These are phyloP conservation scores for Symphodus melops DNA, from an alignment of 2,113 vertebrate genomes.

Conservation along the genomic window DNA sequence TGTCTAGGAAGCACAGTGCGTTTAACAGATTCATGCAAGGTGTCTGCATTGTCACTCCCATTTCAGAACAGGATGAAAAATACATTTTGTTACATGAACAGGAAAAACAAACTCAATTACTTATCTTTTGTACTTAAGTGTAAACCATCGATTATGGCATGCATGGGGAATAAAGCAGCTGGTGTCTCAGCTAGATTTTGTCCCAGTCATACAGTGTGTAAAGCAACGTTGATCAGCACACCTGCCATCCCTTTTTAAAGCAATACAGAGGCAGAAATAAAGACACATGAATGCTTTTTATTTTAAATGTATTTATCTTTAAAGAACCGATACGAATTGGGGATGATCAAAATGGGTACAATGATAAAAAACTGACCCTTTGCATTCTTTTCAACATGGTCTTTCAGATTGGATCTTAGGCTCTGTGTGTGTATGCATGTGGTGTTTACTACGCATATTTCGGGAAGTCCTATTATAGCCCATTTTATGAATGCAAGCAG, in stretches of 20 bases:
- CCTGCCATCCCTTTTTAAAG: no score
- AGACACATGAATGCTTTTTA: slow-evolving; percentile 66
- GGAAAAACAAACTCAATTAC: background rate
- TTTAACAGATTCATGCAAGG: slow-evolving; percentile 5
- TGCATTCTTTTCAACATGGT: slow-evolving; percentile 71
- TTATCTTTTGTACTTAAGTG: background rate
- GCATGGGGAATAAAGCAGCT: background rate
- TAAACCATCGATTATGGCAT: background rate
- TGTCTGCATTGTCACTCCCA: slow-evolving; percentile 1
- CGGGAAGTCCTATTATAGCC: slow-evolving; percentile 69
- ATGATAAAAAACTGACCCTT: slow-evolving; percentile 78
- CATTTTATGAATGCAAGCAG: slow-evolving; percentile 61
- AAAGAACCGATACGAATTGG: slow-evolving; percentile 86
- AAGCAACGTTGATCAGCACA: no score
- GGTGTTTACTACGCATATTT: slow-evolving; percentile 62
- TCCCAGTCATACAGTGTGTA: background rate
- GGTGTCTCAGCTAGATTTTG: background rate
- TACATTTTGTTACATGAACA: background rate
- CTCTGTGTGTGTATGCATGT: slow-evolving; percentile 43
- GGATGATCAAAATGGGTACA: slow-evolving; percentile 84
- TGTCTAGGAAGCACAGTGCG: slow-evolving; percentile 24
- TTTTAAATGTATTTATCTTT: slow-evolving; percentile 83
- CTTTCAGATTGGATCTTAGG: slow-evolving; percentile 77
- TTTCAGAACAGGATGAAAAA: background rate
- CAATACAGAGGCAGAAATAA: background rate